phyloP scores from a whole-genome alignment of 2,888 invertebrate genomes.

The Dryocosmus kuriphilus region DNA sequence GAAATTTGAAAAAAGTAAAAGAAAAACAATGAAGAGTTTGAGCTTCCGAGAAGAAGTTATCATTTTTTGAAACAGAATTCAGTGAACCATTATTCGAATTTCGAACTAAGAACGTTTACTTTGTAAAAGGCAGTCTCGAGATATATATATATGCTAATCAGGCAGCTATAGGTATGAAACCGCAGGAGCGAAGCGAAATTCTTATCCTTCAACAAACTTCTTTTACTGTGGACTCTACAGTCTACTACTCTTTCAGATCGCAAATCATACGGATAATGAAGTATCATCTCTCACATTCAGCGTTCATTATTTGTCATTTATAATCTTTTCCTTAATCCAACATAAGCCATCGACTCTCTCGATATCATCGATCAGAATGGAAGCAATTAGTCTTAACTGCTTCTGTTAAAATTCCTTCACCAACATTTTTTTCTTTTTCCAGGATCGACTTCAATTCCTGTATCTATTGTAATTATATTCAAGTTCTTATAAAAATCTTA shows the following conservation, averaged over 20 bases:
- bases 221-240: constrained; percentile 20
- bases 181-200: constrained; percentile 37
- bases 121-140: constrained; percentile 4
- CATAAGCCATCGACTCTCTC: constrained; percentile 17
- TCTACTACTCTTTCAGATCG: constrained; percentile 37
- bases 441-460: background rate
- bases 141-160: constrained; percentile 10
- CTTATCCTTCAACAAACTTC: constrained; percentile 38
- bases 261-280: constrained; percentile 35
- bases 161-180: constrained; percentile 30
- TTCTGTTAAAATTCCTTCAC: constrained; percentile 15
- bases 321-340: constrained; percentile 37
- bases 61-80: constrained; percentile 31
- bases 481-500: too few species aligned
- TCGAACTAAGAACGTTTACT: background rate
- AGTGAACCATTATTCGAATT: constrained; percentile 9
- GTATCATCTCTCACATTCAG: constrained; percentile 31
- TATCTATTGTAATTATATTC: too few species aligned
- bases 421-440: background rate
- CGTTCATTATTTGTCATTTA: constrained; percentile 37
- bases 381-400: constrained; percentile 27
- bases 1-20: too few species aligned
- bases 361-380: constrained; percentile 22
- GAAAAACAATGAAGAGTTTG: background rate
- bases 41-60: background rate